phyloP scores from a whole-genome alignment of 2,888 invertebrate species.

The Limnephilus rhombicus region DNA sequence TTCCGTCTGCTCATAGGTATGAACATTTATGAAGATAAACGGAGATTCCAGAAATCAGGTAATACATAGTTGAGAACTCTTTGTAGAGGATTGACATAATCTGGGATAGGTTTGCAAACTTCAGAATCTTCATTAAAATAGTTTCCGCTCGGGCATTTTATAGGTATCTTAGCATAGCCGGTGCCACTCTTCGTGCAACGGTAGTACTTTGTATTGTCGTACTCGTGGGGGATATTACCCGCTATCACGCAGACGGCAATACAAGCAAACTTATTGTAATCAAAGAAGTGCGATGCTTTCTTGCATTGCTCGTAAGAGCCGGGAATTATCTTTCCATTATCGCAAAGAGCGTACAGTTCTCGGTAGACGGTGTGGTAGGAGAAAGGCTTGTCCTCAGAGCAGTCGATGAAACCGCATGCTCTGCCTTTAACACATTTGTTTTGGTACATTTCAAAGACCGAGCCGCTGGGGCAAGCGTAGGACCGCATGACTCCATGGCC shows the following conservation, averaged over 20 bases:
- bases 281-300: background rate
- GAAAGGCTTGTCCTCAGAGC: background rate
- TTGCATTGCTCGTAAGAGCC: background rate
- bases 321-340: background rate
- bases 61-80: background rate
- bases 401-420: background rate
- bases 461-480: background rate
- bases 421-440: background rate
- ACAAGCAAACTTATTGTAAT: background rate
- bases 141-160: background rate
- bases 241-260: background rate
- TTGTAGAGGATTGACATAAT: background rate
- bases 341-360: background rate
- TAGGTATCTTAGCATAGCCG: background rate
- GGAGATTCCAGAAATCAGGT: background rate
- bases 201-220: background rate
- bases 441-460: background rate
- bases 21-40: background rate
- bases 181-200: background rate
- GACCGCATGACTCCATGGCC: background rate
- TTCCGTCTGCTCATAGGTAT: background rate
- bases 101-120: background rate
- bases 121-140: background rate
- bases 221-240: background rate
- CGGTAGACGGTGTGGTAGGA: background rate